These are phyloP conservation scores for Prolemur simus DNA, from an alignment of 2,113 vertebrate species.

Conservation along the genomic window DNA sequence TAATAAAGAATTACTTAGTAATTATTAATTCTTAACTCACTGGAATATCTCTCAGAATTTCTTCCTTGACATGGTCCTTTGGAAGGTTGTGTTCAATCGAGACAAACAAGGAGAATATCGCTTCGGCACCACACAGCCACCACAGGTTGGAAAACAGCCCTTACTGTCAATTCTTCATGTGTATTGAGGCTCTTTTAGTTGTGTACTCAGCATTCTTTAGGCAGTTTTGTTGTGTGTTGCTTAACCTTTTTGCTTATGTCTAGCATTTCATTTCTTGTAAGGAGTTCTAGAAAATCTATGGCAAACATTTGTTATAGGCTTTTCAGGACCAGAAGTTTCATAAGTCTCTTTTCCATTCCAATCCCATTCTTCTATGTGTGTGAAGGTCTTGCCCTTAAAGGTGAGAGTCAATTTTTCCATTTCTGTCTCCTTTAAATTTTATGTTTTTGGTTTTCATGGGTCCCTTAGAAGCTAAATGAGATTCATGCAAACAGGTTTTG, in stretches of 20 bases:
- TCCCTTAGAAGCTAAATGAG: conserved; percentile 32
- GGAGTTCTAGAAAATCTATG: conserved; percentile 43
- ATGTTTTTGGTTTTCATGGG: conserved; percentile 6
- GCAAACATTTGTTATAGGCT: neutral
- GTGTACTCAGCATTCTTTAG: conserved; percentile 45
- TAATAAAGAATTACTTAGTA: conserved; percentile 84
- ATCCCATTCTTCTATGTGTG: neutral
- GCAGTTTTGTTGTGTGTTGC: conserved; percentile 58
- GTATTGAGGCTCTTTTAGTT: conserved; percentile 69
- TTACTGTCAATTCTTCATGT: conserved; percentile 78
- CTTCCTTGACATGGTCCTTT: conserved; percentile 98
- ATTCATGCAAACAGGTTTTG: conserved; percentile 7
- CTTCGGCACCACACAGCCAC: conserved; percentile 89
- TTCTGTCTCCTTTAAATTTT: conserved; percentile 9
- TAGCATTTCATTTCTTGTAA: conserved; percentile 41
- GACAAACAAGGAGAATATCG: conserved; percentile 95
- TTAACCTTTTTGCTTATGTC: conserved; percentile 14
- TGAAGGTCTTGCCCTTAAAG: neutral
- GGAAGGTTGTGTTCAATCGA: conserved; percentile 98
- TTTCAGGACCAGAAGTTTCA: conserved; percentile 33
- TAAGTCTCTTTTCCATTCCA: conserved; percentile 64
- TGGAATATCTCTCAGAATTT: conserved; percentile 94
- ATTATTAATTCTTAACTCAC: conserved; percentile 92
- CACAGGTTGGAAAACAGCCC: conserved; percentile 93
- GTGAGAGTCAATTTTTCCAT: conserved; percentile 28